Evolutionary conservation across 2,113 vertebrate genomes (phyloP).

Genomic region (Psilopogon haemacephalus): DNA sequence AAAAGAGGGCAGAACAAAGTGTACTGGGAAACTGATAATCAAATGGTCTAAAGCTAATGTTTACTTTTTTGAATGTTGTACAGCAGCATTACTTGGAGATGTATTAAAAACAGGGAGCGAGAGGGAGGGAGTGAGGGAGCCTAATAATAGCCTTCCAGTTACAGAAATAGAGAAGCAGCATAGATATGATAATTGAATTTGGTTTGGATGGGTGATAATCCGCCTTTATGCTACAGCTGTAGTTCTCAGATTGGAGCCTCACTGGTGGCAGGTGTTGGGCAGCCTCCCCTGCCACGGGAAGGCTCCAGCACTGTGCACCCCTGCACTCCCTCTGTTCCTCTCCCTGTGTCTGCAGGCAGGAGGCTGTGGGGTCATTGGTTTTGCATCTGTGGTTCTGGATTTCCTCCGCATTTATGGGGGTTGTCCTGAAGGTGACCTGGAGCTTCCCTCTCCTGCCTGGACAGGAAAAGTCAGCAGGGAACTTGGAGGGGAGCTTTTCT

Average conservation of each 20-base stretch:
- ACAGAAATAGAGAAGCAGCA: slow-evolving; percentile 76
- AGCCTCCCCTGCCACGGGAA: background rate
- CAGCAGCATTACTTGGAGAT: slow-evolving; percentile 77
- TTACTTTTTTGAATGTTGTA: slow-evolving; percentile 81
- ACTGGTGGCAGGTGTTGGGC: slow-evolving; percentile 66
- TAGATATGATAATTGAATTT: slow-evolving; percentile 82
- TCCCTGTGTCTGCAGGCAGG: background rate
- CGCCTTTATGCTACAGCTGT: slow-evolving; percentile 79
- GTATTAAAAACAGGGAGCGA: slow-evolving; percentile 57
- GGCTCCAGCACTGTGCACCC: background rate
- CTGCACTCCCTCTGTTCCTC: accelerated
- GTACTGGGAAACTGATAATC: slow-evolving; percentile 80
- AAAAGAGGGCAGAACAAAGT: slow-evolving; percentile 73
- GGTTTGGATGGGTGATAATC: slow-evolving; percentile 80
- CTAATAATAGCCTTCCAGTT: slow-evolving; percentile 81
- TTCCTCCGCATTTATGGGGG: background rate
- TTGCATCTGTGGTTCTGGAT: background rate
- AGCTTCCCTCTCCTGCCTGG: background rate
- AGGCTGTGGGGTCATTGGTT: accelerated
- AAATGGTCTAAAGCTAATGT: slow-evolving; percentile 79
- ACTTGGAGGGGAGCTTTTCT: background rate
- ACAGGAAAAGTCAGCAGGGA: background rate
- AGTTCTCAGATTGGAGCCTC: slow-evolving; percentile 75
- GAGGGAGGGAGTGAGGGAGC: slow-evolving; percentile 66
- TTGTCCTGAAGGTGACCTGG: background rate